Conservation (phyloP, 2,797 vertebrate genomes). For the Galagoides demidoff region DNA sequence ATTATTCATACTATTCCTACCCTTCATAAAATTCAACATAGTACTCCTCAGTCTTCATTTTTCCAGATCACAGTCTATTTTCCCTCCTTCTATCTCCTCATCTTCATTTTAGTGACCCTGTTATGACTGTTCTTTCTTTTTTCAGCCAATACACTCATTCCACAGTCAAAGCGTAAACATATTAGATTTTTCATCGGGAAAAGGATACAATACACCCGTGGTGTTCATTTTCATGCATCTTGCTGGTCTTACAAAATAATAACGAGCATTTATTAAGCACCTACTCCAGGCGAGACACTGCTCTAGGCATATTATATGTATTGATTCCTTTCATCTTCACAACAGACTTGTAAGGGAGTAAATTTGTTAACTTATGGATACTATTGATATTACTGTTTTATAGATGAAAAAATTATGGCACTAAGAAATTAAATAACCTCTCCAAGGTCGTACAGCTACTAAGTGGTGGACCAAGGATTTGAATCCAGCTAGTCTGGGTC, state of each 20-base stretch:
- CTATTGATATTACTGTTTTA: neutral
- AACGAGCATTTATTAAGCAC: neutral
- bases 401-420: conserved; percentile 12
- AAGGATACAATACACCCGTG: neutral
- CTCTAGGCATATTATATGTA: neutral
- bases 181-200: neutral
- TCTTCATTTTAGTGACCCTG: conserved; percentile 38
- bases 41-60: conserved; percentile 2
- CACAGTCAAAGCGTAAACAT: neutral
- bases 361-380: neutral
- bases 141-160: conserved; percentile 10
- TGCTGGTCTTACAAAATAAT: neutral
- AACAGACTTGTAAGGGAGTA: neutral
- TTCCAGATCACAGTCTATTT: conserved; percentile 25
- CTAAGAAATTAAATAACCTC: conserved; percentile 4
- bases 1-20: conserved; percentile 63
- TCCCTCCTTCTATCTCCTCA: conserved; percentile 27
- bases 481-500: neutral
- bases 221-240: neutral
- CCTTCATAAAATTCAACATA: conserved; percentile 51
- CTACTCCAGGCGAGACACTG: neutral
- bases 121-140: conserved; percentile 44
- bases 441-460: neutral
- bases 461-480: neutral
- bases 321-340: neutral